phyloP scores from a whole-genome alignment of 2,113 vertebrate genomes.

The Neolamprologus caudopunctatus region DNA sequence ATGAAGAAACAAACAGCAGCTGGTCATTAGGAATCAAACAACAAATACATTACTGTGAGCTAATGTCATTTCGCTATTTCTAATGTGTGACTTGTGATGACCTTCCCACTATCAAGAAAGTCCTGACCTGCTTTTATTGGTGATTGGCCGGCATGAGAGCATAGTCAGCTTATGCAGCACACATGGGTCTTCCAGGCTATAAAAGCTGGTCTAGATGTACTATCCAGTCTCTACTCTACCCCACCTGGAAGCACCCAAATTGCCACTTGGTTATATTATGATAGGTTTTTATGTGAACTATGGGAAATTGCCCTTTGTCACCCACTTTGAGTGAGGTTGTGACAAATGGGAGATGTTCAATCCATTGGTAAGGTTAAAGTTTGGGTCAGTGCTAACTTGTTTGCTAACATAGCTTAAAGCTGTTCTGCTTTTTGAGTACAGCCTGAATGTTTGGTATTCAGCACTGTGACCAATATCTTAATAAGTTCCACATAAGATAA shows the following conservation, averaged over 20 bases:
- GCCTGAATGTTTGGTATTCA: not conserved
- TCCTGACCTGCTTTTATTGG: not conserved
- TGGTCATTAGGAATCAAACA: not conserved
- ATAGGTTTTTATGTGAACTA: not conserved
- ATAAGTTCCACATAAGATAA: not conserved
- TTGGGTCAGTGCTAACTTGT: not conserved
- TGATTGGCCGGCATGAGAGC: accelerated
- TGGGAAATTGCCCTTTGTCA: not conserved
- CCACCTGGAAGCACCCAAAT: not conserved
- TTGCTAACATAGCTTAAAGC: not conserved
- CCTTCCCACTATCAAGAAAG: not conserved
- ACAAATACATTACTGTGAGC: not conserved
- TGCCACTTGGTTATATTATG: not conserved
- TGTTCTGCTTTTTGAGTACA: not conserved
- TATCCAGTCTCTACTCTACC: not conserved
- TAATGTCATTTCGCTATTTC: not conserved
- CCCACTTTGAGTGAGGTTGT: not conserved
- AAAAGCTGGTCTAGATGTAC: not conserved
- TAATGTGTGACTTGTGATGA: not conserved
- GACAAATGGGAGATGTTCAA: not conserved
- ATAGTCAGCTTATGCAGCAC: accelerated
- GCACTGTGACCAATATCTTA: not conserved
- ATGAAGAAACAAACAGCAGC: not conserved
- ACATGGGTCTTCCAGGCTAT: not conserved
- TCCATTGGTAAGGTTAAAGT: not conserved